Conservation (phyloP, 2,888 invertebrate species). For the Marasmarcha lunaedactyla region DNA sequence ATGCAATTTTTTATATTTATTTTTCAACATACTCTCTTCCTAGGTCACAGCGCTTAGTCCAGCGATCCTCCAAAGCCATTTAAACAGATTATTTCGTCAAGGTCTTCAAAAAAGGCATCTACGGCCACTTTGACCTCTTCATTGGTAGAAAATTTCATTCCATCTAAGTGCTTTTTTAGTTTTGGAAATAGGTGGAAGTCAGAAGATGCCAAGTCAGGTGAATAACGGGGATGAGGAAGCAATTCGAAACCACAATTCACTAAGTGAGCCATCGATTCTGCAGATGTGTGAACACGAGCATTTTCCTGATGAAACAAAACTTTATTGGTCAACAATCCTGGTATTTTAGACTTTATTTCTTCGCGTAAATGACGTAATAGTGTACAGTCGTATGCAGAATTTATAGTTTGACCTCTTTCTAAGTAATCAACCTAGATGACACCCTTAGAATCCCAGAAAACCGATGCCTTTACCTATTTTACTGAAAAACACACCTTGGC, state of each 20-base stretch:
- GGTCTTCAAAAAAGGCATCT: slow-evolving; percentile 6
- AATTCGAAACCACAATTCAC: slow-evolving; percentile 8
- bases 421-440: slow-evolving; percentile 9
- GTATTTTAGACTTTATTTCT: slow-evolving; percentile 8
- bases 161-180: slow-evolving; percentile 7
- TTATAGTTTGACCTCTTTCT: slow-evolving; percentile 9
- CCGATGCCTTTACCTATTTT: slow-evolving; percentile 4
- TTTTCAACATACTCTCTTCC: slow-evolving; percentile 4
- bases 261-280: slow-evolving; percentile 9
- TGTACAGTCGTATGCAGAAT: slow-evolving; percentile 8
- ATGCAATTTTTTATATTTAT: slow-evolving; percentile 5
- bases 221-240: slow-evolving; percentile 8
- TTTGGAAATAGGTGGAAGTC: slow-evolving; percentile 9
- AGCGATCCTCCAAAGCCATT: slow-evolving; percentile 4
- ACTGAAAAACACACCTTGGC: slow-evolving; percentile 1
- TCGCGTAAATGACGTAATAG: slow-evolving; percentile 1
- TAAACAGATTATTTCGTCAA: slow-evolving; percentile 4
- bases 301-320: slow-evolving; percentile 14
- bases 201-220: slow-evolving; percentile 7
- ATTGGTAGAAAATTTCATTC: slow-evolving; percentile 8
- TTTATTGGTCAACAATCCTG: slow-evolving; percentile 10
- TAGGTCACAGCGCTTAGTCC: slow-evolving; percentile 6
- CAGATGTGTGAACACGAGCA: slow-evolving; percentile 12
- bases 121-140: slow-evolving; percentile 9
- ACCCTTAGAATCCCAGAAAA: slow-evolving; percentile 2